Evolutionary conservation across 2,888 invertebrate species (phyloP).

Genomic region (Holacanthella duospinosa): DNA sequence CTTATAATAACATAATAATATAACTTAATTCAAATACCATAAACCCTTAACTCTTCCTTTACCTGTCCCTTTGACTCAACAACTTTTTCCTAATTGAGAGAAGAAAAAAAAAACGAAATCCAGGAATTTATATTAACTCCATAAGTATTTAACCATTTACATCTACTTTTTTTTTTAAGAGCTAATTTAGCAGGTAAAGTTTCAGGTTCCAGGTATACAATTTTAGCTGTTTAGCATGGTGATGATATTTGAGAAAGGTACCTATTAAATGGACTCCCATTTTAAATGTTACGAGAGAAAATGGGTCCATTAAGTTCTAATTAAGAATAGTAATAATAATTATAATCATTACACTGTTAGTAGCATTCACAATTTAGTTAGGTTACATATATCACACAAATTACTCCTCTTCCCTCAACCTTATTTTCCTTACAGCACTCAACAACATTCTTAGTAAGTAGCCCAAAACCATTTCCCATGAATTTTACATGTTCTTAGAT

Average conservation of each 20-base stretch:
- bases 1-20: too few species aligned
- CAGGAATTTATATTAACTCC: too few species aligned
- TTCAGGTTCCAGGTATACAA: conserved; percentile 2
- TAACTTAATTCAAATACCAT: too few species aligned
- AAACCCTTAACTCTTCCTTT: too few species aligned
- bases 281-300: not conserved
- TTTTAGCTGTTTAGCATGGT: not conserved
- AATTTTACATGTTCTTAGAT: not conserved
- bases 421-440: not conserved
- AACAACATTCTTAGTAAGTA: not conserved
- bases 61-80: too few species aligned
- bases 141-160: too few species aligned
- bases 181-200: not conserved
- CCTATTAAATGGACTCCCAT: not conserved
- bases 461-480: not conserved
- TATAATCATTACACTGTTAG: not conserved
- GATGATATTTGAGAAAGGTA: not conserved
- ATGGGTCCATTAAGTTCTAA: too few species aligned
- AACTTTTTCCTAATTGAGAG: too few species aligned
- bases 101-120: too few species aligned
- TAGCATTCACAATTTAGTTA: conserved; percentile 5
- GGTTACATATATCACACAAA: conserved; percentile 5
- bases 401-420: not conserved
- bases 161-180: not conserved
- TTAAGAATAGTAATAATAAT: not conserved